phyloP scores from a whole-genome alignment of 1,140 invertebrate species.

The Ceratosolen fusciceps region DNA sequence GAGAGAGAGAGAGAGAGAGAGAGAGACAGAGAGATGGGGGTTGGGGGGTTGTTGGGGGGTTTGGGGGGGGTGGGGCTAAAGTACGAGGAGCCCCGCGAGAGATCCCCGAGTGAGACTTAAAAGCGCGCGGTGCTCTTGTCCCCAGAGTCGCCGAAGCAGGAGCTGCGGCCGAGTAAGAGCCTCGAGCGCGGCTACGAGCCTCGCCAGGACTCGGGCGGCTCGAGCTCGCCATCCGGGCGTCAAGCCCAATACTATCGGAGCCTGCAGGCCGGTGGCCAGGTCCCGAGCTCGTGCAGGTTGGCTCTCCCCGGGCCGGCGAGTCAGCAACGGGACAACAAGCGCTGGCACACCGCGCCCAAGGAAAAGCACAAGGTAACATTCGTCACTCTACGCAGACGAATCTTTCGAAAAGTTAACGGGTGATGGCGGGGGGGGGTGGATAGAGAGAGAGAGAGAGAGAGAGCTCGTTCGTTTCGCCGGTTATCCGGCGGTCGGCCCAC shows the following conservation, averaged over 20 bases:
- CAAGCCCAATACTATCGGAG: constrained; percentile 65
- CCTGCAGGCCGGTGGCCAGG: constrained; percentile 56
- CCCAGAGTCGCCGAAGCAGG: constrained; percentile 21
- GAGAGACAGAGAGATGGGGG: too few relatives aligned
- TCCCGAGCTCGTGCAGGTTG: constrained; percentile 16
- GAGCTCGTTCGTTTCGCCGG: too few relatives aligned
- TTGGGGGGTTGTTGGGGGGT: too few relatives aligned
- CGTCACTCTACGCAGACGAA: neutral
- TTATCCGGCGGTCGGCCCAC: too few relatives aligned
- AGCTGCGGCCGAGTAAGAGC: constrained; percentile 41
- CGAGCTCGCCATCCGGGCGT: constrained; percentile 53
- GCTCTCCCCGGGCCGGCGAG: neutral
- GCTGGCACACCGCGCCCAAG: constrained; percentile 75
- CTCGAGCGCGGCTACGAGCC: constrained; percentile 40
- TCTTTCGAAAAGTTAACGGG: neutral
- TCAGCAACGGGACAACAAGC: constrained; percentile 66
- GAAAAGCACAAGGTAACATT: constrained; percentile 73
- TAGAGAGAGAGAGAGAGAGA: too few relatives aligned
- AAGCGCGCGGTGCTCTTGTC: neutral
- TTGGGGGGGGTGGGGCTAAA: too few relatives aligned
- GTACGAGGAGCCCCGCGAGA: too few relatives aligned
- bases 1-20: too few relatives aligned
- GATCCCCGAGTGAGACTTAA: too few relatives aligned
- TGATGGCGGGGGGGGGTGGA: neutral
- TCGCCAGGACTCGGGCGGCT: neutral